Conservation (phyloP, 2,888 invertebrate genomes). For the Sussaba pulchella region DNA sequence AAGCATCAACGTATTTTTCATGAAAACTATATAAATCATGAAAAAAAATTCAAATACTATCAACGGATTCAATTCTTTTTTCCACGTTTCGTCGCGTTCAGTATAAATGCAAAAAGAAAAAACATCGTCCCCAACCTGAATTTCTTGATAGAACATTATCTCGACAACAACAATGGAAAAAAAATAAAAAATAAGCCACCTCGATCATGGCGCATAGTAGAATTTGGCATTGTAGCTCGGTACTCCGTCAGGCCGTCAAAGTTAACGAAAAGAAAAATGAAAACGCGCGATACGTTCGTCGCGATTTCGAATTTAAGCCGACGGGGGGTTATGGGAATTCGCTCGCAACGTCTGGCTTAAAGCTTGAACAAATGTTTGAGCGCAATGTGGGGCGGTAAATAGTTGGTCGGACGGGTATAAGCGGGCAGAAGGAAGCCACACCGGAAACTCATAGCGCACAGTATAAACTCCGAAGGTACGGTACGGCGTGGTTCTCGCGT, state of each 20-base stretch:
- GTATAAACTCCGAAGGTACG: slow-evolving; percentile 20
- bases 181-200: too few species aligned
- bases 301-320: not conserved
- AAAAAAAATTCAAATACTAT: not conserved
- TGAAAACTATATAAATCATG: not conserved
- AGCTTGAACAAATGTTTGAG: slow-evolving; percentile 28
- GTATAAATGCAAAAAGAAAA: too few species aligned
- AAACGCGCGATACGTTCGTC: not conserved
- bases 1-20: not conserved
- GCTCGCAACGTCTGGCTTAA: slow-evolving; percentile 6
- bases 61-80: not conserved
- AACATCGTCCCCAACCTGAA: too few species aligned
- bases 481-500: slow-evolving; percentile 18
- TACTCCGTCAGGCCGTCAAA: not conserved
- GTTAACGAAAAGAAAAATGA: not conserved
- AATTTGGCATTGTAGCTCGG: too few species aligned
- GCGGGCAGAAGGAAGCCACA: slow-evolving; percentile 25
- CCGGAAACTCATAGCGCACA: slow-evolving; percentile 31
- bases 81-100: too few species aligned
- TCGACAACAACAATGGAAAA: too few species aligned
- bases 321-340: slow-evolving; percentile 9
- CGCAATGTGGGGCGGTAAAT: slow-evolving; percentile 19
- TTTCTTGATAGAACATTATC: not conserved
- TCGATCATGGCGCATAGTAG: too few species aligned
- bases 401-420: slow-evolving; percentile 35